A percentile compares a stretch with the other conserved stretches of the same genome.
Conservation (phyloP, 2,888 invertebrate genomes). For the Lithophane leautieri region DNA sequence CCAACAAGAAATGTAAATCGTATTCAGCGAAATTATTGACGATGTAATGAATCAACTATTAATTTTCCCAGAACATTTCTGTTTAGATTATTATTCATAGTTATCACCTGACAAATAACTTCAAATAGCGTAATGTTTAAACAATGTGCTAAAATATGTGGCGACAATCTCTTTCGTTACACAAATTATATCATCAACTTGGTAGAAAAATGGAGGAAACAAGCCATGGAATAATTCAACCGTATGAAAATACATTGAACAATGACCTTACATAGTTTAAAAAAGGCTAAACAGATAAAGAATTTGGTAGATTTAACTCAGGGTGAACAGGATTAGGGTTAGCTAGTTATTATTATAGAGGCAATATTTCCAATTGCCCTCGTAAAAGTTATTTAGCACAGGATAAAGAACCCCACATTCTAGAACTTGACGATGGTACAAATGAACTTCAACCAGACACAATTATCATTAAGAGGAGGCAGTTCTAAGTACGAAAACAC, state of each 20-base stretch:
- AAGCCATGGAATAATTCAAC: not conserved
- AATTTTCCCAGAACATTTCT: slow-evolving; percentile 48
- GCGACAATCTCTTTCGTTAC: slow-evolving; percentile 1
- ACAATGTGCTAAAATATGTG: slow-evolving; percentile 20
- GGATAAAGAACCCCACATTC: not conserved
- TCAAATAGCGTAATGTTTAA: slow-evolving; percentile 5
- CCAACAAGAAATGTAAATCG: slow-evolving; percentile 30
- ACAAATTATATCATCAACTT: not conserved
- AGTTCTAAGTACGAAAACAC: not conserved
- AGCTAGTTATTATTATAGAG: no score
- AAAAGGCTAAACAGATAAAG: not conserved
- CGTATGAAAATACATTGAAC: not conserved
- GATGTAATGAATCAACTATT: not conserved
- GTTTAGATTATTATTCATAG: slow-evolving; percentile 54
- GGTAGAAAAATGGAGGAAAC: not conserved
- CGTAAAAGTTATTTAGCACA: not conserved
- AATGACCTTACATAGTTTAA: not conserved
- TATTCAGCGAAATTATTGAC: not conserved
- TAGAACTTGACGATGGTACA: not conserved
- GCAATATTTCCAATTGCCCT: not conserved
- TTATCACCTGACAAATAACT: slow-evolving; percentile 27
- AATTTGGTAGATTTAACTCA: not conserved
- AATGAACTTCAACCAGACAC: not conserved
- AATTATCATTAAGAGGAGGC: not conserved
- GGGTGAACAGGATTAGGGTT: not conserved